Base-by-base conservation (phyloP, 2,113 vertebrate genomes). In the Nothoprocta perdicaria region DNA sequence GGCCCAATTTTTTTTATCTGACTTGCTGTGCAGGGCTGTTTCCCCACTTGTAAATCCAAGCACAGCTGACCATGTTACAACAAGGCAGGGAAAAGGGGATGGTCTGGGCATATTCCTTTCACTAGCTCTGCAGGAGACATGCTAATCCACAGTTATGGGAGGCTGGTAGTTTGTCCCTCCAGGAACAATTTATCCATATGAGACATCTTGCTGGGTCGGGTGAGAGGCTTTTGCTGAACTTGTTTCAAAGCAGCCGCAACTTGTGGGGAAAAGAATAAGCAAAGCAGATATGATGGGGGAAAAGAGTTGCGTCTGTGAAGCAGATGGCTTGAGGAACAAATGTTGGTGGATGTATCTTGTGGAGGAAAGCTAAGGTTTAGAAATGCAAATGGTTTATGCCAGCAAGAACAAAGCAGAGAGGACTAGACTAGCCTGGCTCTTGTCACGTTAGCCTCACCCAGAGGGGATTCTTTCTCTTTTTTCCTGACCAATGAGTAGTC, bases 201-300 rank as follows among this genome's bases (percentile, higher is more conserved):
- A 35, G 33, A 35, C 38, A 38, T 23, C 35, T 63, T 23, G 13
- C 24, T 38, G 41, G 21, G 65, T 29, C 65, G 46, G 43, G 12
- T 7, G 15, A 46, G 12, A 46, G 43, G 15, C 29, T 24, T 33
- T 66, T 74, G 24, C 43, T 80, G 71, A 40, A 27, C 24, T 76
- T 68, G 33, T 40, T 88, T 90, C 67, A 71, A 62, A 40, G 26
- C 62, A 90, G 71, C 33, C 22, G 27, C 69, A 29, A 2, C 3
- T 18, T 18, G 14, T 68, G 18, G 79, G 57, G 18, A 81, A 68
- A 35, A 35, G 27, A 88, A 33, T 8, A 2, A 5, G 23, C 61
- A 13, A 10, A n/a, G 38, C 3, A 0, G 15, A 2, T 33, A 8
- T 65, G 31, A 17, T 26, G n/a, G 52, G 67, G 29, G 27, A 23